Conservation (phyloP, 1,140 invertebrate species). For the Leptestheria dahalacensis region DNA sequence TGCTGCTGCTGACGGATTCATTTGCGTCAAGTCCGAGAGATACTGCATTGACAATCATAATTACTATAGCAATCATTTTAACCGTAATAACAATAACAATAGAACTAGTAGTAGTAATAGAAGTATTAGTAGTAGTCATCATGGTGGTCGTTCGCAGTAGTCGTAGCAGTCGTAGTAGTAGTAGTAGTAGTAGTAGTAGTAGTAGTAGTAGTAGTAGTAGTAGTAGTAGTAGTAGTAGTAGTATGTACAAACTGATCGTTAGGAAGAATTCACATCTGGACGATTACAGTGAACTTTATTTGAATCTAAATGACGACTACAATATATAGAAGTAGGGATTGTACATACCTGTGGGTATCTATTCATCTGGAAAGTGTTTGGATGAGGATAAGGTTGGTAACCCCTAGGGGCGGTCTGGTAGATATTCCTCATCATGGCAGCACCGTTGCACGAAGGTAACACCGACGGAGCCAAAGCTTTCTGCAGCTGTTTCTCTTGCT, state of each 20-base stretch:
- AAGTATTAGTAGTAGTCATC: neutral
- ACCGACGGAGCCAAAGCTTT: slow-evolving; percentile 73
- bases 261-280: no score
- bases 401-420: slow-evolving; percentile 72
- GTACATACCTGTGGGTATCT: slow-evolving; percentile 72
- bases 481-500: slow-evolving; percentile 95
- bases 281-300: no score
- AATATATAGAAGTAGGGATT: no score
- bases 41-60: slow-evolving; percentile 6
- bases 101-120: neutral
- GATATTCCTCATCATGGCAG: slow-evolving; percentile 93
- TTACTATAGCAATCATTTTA: no score
- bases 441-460: slow-evolving; percentile 75
- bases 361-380: slow-evolving; percentile 67
- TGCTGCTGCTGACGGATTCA: slow-evolving; percentile 68
- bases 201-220: neutral
- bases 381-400: slow-evolving; percentile 84
- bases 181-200: slow-evolving; percentile 18
- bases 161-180: neutral
- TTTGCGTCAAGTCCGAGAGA: slow-evolving; percentile 19
- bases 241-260: no score
- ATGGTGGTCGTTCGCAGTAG: neutral
- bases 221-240: neutral
- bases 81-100: neutral
- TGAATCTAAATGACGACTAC: no score